Evolutionary conservation across 2,113 vertebrate genomes (phyloP), one percentile per base, ranked within the genome.

Genomic region (Elephas maximus): DNA sequence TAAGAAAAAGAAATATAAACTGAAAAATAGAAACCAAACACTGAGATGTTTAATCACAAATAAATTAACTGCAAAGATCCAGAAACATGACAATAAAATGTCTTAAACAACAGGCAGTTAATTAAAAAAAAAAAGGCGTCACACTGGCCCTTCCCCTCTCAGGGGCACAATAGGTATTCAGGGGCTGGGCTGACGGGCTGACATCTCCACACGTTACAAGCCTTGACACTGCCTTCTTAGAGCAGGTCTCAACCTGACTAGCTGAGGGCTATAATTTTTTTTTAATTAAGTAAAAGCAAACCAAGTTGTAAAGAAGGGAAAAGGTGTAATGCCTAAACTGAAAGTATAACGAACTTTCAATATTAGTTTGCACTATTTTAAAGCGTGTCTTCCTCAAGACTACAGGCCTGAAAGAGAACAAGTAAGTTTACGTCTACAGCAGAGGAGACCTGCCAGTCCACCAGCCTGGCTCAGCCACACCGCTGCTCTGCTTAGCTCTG

Each of bases 221-320:
- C 23, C 81, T 20, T 28, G 57, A 57, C 92, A 62, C 10, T 0
- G 45, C 71, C 77, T 82, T 69, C 74, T 86, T 20, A 24, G 11
- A 57, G 65, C 94, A 44, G 45, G 94, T 10, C 87, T 53, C 86
- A 53, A 45, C 92, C 83, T 96, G 87, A 76, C 69, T 4, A 5
- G 57, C 57, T 0, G 4, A 84, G 74, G 82, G 86, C 28, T 41
- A 8, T 45, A 6, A 2, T 4, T 80, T 80, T 67, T 84, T 60
- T 26, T 85, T 33, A 82, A 88, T 41, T 21, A 88, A n/a, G 63
- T 85, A 26, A 69, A 94, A 90, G 85, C 89, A 74, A 87, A 73
- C 8, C 4, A 30, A 24, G 51, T 9, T 80, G 23, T 69, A 53
- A 53, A 62, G 41, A 84, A 37, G 2, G 24, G 11, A 0, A 62